phyloP scores from a whole-genome alignment of 2,113 vertebrate genomes.

The Hassar affinis region DNA sequence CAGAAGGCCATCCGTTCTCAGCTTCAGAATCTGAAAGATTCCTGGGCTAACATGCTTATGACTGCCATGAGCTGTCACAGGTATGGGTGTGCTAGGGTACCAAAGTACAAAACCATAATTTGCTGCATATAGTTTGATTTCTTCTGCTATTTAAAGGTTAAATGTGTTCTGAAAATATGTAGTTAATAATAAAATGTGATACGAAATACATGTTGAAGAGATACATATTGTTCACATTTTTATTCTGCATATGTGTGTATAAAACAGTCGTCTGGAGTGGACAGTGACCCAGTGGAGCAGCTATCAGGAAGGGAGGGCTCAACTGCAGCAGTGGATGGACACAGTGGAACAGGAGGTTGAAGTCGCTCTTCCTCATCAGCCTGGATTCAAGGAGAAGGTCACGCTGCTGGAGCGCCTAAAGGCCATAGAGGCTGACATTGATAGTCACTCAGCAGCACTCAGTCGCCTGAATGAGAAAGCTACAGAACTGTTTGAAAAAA shows the following conservation, averaged over 20 bases:
- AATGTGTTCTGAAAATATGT: not conserved
- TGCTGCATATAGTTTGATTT: not conserved
- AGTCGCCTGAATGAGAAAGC: constrained; percentile 76
- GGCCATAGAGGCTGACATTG: constrained; percentile 82
- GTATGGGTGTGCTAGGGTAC: constrained; percentile 62
- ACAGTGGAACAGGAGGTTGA: constrained; percentile 80
- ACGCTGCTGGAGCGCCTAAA: constrained; percentile 83
- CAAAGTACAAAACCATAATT: not conserved
- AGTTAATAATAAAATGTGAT: not conserved
- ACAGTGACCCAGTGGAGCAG: constrained; percentile 86
- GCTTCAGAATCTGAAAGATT: constrained; percentile 80
- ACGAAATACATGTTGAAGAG: not conserved
- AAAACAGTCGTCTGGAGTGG: constrained; percentile 83
- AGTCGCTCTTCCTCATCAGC: constrained; percentile 80
- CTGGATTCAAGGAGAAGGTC: constrained; percentile 88
- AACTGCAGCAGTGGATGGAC: constrained; percentile 93
- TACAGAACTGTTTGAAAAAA: constrained; percentile 84
- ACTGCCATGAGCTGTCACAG: constrained; percentile 83
- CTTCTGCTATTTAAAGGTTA: not conserved
- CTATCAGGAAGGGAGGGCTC: constrained; percentile 81
- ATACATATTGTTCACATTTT: not conserved
- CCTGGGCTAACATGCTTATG: constrained; percentile 82
- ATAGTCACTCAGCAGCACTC: constrained; percentile 74
- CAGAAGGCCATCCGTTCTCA: constrained; percentile 81
- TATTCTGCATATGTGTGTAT: constrained; percentile 11